phyloP scores from a whole-genome alignment of 2,888 invertebrate genomes.

The Crematogaster levior region DNA sequence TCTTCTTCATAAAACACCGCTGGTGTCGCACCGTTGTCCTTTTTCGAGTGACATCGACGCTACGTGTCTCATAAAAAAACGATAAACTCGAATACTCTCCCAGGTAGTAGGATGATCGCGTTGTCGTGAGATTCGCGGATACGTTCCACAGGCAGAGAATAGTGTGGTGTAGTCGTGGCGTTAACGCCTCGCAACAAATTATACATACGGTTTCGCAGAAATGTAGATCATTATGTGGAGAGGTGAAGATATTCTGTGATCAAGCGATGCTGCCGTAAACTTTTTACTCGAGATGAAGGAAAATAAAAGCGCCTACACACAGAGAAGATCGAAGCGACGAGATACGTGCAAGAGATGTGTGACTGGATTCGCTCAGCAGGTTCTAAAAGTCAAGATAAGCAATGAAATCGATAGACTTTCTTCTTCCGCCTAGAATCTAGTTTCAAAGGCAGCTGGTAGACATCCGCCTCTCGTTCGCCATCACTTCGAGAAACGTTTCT shows the following conservation, averaged over 20 bases:
- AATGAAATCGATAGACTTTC: constrained; percentile 50
- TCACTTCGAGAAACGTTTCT: constrained; percentile 39
- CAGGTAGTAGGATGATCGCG: constrained; percentile 22
- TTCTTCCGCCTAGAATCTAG: constrained; percentile 39
- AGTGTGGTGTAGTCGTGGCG: not conserved
- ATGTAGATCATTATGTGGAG: not conserved
- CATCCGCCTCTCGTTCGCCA: not conserved
- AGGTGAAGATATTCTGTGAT: not conserved
- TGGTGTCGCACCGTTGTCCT: not conserved
- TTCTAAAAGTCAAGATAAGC: constrained; percentile 52
- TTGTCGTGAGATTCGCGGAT: constrained; percentile 19
- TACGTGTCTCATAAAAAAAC: constrained; percentile 51
- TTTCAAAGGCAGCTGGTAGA: constrained; percentile 28
- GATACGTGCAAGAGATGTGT: constrained; percentile 42
- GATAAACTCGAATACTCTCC: constrained; percentile 14
- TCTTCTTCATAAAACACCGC: constrained; percentile 22
- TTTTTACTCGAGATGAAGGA: constrained; percentile 12
- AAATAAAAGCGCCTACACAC: constrained; percentile 29
- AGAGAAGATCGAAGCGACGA: constrained; percentile 29
- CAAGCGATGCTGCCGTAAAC: constrained; percentile 2
- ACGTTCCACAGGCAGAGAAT: not conserved
- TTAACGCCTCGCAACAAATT: constrained; percentile 36
- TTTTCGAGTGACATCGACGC: constrained; percentile 41
- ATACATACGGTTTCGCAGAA: constrained; percentile 7
- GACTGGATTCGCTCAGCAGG: constrained; percentile 34